These are phyloP conservation scores for Xanthorhoe spadicearia DNA, from an alignment of 2,888 invertebrate genomes.

Conservation along the genomic window DNA sequence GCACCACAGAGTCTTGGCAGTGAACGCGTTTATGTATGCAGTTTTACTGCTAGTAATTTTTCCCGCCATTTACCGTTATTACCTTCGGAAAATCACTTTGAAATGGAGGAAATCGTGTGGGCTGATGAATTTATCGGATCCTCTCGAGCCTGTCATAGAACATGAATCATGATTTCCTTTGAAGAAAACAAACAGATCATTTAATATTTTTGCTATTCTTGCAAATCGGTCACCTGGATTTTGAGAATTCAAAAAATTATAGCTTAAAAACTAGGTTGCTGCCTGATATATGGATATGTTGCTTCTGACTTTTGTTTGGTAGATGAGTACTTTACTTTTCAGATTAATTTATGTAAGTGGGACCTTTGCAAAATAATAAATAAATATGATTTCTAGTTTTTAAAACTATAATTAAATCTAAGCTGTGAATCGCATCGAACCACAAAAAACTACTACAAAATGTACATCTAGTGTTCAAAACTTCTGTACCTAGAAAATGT, in stretches of 20 bases:
- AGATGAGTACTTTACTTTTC: not conserved
- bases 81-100: constrained; percentile 24
- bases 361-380: too few relatives aligned
- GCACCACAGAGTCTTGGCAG: not conserved
- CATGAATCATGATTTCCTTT: constrained; percentile 29
- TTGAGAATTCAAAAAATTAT: constrained; percentile 5
- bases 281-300: too few relatives aligned
- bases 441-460: too few relatives aligned
- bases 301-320: not conserved
- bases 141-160: constrained; percentile 21
- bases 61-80: constrained; percentile 10
- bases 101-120: constrained; percentile 20
- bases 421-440: too few relatives aligned
- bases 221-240: constrained; percentile 26
- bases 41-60: constrained; percentile 4
- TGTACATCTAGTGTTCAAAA: not conserved
- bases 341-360: too few relatives aligned
- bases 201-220: constrained; percentile 25
- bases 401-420: too few relatives aligned
- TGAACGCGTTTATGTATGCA: not conserved
- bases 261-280: not conserved
- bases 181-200: constrained; percentile 29
- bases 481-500: constrained; percentile 22
- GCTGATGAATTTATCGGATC: constrained; percentile 21
- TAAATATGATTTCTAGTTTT: too few relatives aligned